phyloP scores from a whole-genome alignment of 2,888 invertebrate species.

The Bellardia bayeri region DNA sequence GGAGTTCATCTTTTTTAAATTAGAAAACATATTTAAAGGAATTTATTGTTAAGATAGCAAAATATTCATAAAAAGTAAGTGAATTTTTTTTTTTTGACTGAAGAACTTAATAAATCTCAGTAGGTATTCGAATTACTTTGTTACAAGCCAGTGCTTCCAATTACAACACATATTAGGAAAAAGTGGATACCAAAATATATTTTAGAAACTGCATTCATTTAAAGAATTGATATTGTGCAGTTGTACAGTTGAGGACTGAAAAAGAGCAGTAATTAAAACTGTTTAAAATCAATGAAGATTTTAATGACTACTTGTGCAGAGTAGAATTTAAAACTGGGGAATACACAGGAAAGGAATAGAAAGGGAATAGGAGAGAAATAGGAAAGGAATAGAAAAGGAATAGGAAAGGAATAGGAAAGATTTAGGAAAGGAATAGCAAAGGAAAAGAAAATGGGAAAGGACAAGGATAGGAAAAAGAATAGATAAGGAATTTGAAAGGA shows the following conservation, averaged over 20 bases:
- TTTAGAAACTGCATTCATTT: background rate
- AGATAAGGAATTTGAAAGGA: too few relatives aligned
- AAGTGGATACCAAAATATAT: background rate
- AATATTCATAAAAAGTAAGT: too few relatives aligned
- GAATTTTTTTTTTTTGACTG: background rate
- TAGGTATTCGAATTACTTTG: background rate
- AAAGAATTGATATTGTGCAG: background rate
- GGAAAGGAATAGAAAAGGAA: background rate
- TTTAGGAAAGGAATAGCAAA: too few relatives aligned
- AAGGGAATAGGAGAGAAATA: background rate
- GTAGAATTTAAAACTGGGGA: background rate
- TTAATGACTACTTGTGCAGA: too few relatives aligned
- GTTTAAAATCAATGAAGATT: too few relatives aligned
- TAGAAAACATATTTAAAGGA: background rate
- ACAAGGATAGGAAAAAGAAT: too few relatives aligned
- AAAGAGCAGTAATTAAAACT: background rate
- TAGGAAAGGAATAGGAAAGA: too few relatives aligned
- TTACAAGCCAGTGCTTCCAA: background rate
- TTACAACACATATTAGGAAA: background rate
- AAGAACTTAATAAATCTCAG: background rate
- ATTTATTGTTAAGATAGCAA: constrained; percentile 15
- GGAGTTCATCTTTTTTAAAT: constrained; percentile 11
- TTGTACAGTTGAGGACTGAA: background rate
- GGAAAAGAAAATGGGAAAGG: too few relatives aligned
- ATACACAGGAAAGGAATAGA: background rate